Evolutionary conservation across 2,888 invertebrate species (phyloP), one percentile per base, ranked within the genome.

Genomic region (Caenorhabditis auriculariae): DNA sequence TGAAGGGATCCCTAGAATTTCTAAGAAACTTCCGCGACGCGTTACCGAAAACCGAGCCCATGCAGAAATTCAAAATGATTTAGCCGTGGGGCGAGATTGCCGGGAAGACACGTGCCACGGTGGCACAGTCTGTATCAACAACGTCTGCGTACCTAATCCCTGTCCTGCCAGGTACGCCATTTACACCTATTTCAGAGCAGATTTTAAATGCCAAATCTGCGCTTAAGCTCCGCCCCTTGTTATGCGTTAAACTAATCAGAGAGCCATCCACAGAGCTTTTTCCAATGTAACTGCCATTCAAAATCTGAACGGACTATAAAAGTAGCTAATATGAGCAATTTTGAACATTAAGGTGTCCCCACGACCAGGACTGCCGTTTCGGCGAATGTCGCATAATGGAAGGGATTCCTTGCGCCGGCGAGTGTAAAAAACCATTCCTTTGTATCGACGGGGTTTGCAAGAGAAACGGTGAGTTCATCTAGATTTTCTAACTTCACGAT

Each of bases 391-490:
- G 74, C 27, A 61, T 61, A 48, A 60, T 72, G 54, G 70, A 74
- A 37, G 72, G 74, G 19, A 7, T 72, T 9, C 60, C 62, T 35
- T 69, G 63, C 55, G 23, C 58, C n/a, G 71, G 72, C 23, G 68
- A 70, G 32, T 76, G 75, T 54, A 54, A 66, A 19, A 55, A 60
- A 51, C 76, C 76, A 21, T 77, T 61, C 44, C 66, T 65, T 23
- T 77, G 77, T 53, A 42, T 77, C 6, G 73, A 74, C 56, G 77
- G 77, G 12, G 39, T 64, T 9, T 77, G 77, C 50, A 57, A 66
- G 35, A 51, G 72, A 37, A 76, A 77, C 54, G 76, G 76, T 76
- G 19, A 37, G 29, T 29, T 12, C 23, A 19, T 49, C 23, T 27
- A 6, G 28, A 44, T 3, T 23, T 50, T 32, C 21, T 4, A 2